Conservation (phyloP, 2,113 vertebrate species). For the Microtus pennsylvanicus region DNA sequence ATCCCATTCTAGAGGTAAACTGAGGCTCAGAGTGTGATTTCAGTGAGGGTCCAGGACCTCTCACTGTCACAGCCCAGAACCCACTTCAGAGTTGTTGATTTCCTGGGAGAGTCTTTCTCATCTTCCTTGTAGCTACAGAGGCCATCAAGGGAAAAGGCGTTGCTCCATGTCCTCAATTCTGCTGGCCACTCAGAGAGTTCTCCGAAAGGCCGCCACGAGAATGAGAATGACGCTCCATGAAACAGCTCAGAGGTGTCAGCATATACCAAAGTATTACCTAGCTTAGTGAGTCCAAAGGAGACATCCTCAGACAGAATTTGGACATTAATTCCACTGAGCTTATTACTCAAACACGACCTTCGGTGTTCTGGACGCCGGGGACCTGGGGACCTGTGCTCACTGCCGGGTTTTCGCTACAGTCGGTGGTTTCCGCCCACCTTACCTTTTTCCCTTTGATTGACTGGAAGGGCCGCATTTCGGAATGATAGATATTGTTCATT, state of each 20-base stretch:
- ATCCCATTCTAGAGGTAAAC: neutral
- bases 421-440: neutral
- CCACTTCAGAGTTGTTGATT: neutral
- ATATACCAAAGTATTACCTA: neutral
- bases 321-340: constrained; percentile 24
- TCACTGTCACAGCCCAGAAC: neutral
- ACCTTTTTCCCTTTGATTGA: constrained; percentile 54
- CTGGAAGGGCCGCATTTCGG: constrained; percentile 51
- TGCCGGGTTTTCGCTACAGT: constrained; percentile 15
- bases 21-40: neutral
- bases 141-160: neutral
- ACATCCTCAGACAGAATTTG: constrained; percentile 47
- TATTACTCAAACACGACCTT: constrained; percentile 10
- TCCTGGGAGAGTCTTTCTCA: neutral
- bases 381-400: neutral
- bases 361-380: neutral
- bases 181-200: neutral
- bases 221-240: neutral
- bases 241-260: neutral
- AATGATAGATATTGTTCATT: constrained; percentile 73
- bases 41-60: neutral
- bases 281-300: constrained; percentile 15
- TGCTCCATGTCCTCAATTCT: neutral
- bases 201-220: neutral
- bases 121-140: neutral